Evolutionary conservation across 2,888 invertebrate genomes (phyloP).

Genomic region (Mimas tiliae): DNA sequence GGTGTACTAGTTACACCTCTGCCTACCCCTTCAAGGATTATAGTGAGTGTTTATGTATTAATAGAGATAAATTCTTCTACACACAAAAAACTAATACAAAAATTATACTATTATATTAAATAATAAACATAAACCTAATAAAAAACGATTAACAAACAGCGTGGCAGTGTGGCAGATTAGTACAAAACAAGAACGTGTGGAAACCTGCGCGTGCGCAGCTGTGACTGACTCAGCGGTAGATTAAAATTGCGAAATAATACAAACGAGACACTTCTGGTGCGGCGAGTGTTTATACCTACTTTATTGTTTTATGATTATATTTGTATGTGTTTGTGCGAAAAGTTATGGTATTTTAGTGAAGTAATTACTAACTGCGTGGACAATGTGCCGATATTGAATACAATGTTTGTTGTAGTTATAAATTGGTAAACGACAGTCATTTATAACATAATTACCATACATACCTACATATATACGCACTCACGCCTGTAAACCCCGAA

Average conservation of each 20-base stretch:
- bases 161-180: constrained; percentile 3
- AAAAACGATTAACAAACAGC: neutral
- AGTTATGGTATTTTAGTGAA: neutral
- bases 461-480: too few relatives aligned
- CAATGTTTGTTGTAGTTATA: too few relatives aligned
- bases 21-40: too few relatives aligned
- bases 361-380: neutral
- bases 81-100: too few relatives aligned
- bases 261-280: constrained; percentile 12
- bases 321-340: neutral
- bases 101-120: too few relatives aligned
- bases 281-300: neutral
- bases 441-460: too few relatives aligned
- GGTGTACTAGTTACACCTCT: too few relatives aligned
- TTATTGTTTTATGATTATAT: neutral
- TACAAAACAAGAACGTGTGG: constrained; percentile 19
- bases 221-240: constrained; percentile 19
- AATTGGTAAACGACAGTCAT: too few relatives aligned
- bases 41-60: too few relatives aligned
- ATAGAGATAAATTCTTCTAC: too few relatives aligned
- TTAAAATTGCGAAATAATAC: constrained; percentile 22
- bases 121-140: neutral
- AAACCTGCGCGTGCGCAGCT: constrained; percentile 10
- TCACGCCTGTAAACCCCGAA: too few relatives aligned
- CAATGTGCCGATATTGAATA: too few relatives aligned